Conservation (phyloP, 2,113 vertebrate species). For the Chlorodrepanis virens region DNA sequence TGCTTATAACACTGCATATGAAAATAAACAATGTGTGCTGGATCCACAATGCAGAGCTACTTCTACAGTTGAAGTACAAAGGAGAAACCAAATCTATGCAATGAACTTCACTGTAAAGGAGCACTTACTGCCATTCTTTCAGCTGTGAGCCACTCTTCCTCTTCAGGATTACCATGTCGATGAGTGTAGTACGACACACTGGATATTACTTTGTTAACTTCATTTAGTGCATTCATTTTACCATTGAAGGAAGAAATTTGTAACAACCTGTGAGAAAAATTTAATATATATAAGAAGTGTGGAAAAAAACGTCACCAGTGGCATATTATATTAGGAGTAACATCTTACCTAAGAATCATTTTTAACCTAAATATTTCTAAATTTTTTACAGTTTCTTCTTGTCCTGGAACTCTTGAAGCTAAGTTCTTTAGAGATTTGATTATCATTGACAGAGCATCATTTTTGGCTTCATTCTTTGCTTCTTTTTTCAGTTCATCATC, state of each 20-base stretch:
- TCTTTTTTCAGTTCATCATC: constrained; percentile 99
- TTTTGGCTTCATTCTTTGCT: constrained; percentile 99
- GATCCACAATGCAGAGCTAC: background rate
- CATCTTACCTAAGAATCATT: constrained; percentile 99
- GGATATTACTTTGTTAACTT: constrained; percentile 99
- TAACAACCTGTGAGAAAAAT: constrained; percentile 86
- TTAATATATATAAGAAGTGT: constrained; percentile 4
- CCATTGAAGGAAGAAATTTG: constrained; percentile 99
- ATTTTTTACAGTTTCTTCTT: constrained; percentile 99
- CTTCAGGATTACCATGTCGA: constrained; percentile 94
- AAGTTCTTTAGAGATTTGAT: constrained; percentile 99
- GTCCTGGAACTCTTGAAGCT: constrained; percentile 96
- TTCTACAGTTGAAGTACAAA: background rate
- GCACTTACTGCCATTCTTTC: constrained; percentile 96
- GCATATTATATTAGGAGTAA: background rate
- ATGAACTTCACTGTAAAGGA: background rate
- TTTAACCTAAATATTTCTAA: constrained; percentile 99
- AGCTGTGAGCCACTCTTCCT: constrained; percentile 98
- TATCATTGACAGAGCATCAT: constrained; percentile 99
- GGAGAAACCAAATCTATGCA: background rate
- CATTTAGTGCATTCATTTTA: constrained; percentile 99
- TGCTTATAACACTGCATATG: background rate
- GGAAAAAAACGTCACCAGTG: background rate
- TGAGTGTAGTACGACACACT: constrained; percentile 99
- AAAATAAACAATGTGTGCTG: background rate